Percentiles rank a stretch among this genome's conserved stretches.
Conservation (phyloP, 2,113 vertebrate species). For the Propithecus coquereli region DNA sequence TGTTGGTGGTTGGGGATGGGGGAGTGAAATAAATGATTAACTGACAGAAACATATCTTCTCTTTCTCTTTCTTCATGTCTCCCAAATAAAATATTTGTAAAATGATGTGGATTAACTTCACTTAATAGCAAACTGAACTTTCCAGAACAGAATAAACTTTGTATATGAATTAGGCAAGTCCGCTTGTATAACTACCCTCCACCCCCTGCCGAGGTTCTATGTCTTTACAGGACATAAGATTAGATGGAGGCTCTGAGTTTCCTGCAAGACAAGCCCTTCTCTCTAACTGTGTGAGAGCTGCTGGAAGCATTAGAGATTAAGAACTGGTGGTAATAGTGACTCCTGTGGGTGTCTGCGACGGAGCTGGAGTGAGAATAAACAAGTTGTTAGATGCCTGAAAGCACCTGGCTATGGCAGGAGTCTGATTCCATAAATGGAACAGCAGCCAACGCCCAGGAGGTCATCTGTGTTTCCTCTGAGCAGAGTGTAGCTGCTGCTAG, state of each 20-base stretch:
- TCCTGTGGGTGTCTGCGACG: background rate
- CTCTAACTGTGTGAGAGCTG: background rate
- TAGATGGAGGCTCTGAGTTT: background rate
- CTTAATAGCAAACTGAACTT: background rate
- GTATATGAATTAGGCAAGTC: background rate
- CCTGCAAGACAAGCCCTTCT: background rate
- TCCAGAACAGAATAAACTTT: slow-evolving; percentile 15
- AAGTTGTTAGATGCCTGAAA: background rate
- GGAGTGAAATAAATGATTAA: background rate
- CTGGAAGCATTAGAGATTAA: background rate
- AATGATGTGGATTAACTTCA: background rate
- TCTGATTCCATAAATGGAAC: background rate
- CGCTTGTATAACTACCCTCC: background rate
- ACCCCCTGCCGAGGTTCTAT: background rate
- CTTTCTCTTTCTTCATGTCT: background rate
- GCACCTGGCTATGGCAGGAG: slow-evolving; percentile 18
- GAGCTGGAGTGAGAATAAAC: slow-evolving; percentile 18
- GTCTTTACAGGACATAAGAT: background rate
- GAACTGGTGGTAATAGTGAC: background rate
- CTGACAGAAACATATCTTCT: background rate
- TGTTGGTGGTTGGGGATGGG: background rate
- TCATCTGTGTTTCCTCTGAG: background rate
- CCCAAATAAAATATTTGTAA: slow-evolving; percentile 10
- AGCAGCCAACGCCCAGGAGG: background rate
- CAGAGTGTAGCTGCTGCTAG: background rate